Percentiles rank a stretch among this genome's conserved stretches.
Conservation (phyloP, 2,797 vertebrate species). For the Acanthurus lineatus region DNA sequence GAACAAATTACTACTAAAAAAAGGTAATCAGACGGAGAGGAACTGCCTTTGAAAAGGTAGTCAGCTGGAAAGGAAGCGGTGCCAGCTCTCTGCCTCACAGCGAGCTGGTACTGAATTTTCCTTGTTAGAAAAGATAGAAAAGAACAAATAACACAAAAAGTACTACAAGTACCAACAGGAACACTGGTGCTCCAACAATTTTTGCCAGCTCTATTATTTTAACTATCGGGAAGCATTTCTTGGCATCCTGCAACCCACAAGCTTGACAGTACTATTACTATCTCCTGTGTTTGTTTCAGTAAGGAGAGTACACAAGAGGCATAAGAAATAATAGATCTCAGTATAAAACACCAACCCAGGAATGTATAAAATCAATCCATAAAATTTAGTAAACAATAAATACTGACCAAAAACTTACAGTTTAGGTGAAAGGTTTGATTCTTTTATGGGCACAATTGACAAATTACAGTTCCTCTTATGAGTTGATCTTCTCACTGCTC, state of each 20-base stretch:
- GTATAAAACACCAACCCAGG: constrained; percentile 31
- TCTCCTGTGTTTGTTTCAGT: constrained; percentile 42
- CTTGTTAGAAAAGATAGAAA: constrained; percentile 12
- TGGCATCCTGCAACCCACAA: constrained; percentile 13
- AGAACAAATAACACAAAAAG: constrained; percentile 20
- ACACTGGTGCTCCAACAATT: constrained; percentile 6
- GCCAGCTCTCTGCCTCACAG: constrained; percentile 8
- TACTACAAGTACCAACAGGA: constrained; percentile 22
- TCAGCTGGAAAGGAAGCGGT: constrained; percentile 26
- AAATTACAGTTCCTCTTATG: constrained; percentile 32
- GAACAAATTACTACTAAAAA: constrained; percentile 50
- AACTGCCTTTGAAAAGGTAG: constrained; percentile 7
- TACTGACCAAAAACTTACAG: constrained; percentile 28
- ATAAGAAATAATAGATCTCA: constrained; percentile 21
- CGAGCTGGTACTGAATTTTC: constrained; percentile 4
- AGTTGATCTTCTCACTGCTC: constrained; percentile 19
- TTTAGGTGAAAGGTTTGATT: constrained; percentile 35
- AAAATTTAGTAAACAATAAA: constrained; percentile 36
- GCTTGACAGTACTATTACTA: constrained; percentile 14
- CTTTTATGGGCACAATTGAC: constrained; percentile 31
- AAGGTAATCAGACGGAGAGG: constrained; percentile 40
- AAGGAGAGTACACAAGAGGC: constrained; percentile 32
- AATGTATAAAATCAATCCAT: constrained; percentile 46
- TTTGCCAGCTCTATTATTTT: constrained; percentile 31
- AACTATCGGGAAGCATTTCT: constrained; percentile 24